These are phyloP conservation scores for Drosophila longiperda DNA, from an alignment of 2,888 invertebrate genomes.

Conservation along the genomic window DNA sequence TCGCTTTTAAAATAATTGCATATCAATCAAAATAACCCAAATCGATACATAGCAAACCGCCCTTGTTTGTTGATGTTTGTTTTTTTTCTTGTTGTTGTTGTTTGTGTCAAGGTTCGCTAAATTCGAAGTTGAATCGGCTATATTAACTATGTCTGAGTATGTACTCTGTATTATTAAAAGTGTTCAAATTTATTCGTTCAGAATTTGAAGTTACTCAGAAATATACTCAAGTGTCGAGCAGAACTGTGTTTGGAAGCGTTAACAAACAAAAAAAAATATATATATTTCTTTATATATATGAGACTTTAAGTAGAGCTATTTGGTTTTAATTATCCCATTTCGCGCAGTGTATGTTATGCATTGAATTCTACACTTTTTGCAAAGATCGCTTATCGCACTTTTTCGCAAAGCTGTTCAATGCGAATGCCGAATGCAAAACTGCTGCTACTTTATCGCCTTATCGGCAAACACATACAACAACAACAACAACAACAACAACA, in stretches of 20 bases:
- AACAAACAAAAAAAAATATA: not conserved
- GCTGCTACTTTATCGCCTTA: conserved; percentile 54
- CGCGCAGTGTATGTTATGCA: not conserved
- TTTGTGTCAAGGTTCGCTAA: conserved; percentile 18
- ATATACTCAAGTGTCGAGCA: not conserved
- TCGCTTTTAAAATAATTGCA: not conserved
- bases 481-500: conserved; percentile 8
- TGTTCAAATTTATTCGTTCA: not conserved
- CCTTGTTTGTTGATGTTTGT: not conserved
- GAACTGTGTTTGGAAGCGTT: not conserved
- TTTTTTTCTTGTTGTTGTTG: not conserved
- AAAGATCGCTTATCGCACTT: not conserved
- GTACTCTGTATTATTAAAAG: not conserved
- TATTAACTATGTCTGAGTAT: not conserved
- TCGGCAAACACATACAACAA: conserved; percentile 34
- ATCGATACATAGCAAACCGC: not conserved
- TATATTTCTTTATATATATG: not conserved
- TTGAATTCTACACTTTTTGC: not conserved
- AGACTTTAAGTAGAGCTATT: not conserved
- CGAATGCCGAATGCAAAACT: conserved; percentile 58
- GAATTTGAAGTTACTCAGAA: not conserved
- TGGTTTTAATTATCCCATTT: not conserved
- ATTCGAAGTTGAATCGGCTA: not conserved
- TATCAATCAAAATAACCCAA: not conserved
- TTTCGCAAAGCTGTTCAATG: conserved; percentile 22